phyloP scores from a whole-genome alignment of 2,888 invertebrate genomes.

The Luperina testacea region DNA sequence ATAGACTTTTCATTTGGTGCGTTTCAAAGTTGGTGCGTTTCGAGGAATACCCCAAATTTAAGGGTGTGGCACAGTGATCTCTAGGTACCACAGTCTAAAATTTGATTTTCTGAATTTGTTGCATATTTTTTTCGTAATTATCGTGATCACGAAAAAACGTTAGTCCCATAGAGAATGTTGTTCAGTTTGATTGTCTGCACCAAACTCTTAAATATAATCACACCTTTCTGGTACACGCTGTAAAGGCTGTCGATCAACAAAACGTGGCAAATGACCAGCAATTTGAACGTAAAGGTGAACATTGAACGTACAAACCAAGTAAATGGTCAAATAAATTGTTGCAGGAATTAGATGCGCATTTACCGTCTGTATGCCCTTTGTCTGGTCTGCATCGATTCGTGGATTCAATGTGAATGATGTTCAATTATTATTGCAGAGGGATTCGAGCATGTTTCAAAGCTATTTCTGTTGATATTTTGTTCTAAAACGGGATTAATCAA shows the following conservation, averaged over 20 bases:
- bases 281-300: conserved; percentile 10
- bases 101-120: no score
- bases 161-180: neutral
- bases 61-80: no score
- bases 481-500: conserved; percentile 26
- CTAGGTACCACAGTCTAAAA: no score
- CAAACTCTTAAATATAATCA: neutral
- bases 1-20: no score
- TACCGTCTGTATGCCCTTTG: conserved; percentile 1
- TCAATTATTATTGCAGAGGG: conserved; percentile 6
- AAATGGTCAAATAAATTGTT: neutral
- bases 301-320: conserved; percentile 7
- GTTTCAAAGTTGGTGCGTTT: no score
- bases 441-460: conserved; percentile 18
- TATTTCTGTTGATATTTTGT: conserved; percentile 23
- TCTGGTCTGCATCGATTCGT: neutral
- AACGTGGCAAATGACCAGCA: neutral
- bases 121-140: no score
- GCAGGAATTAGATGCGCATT: neutral
- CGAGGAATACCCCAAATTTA: no score
- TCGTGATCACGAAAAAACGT: no score
- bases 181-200: neutral
- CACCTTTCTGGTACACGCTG: no score
- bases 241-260: neutral
- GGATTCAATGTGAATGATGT: neutral